Evolutionary conservation across 2,888 invertebrate species (phyloP).

Genomic region (Rhynchonema sp.): DNA sequence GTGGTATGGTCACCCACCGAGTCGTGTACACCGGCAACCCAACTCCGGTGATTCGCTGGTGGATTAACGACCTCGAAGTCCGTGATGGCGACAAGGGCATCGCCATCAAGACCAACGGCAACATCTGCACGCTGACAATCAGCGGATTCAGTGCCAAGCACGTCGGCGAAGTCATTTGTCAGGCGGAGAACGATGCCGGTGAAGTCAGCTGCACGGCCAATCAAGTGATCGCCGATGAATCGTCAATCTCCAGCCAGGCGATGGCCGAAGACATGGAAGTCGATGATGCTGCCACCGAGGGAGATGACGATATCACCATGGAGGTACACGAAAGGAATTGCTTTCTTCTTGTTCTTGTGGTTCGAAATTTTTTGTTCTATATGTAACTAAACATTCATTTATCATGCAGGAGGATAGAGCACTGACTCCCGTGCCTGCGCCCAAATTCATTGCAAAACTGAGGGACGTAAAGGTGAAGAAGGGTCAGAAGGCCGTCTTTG

Average conservation of each 20-base stretch:
- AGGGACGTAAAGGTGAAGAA: constrained; percentile 18
- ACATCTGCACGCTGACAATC: constrained; percentile 55
- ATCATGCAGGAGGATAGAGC: constrained; percentile 19
- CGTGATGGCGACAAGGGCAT: constrained; percentile 45
- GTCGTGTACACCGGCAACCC: constrained; percentile 15
- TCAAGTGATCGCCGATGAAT: background rate
- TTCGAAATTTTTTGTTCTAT: background rate
- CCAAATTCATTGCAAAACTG: constrained; percentile 27
- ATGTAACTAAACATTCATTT: background rate
- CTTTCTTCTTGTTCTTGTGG: background rate
- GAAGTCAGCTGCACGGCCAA: constrained; percentile 13
- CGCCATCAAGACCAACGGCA: constrained; percentile 49
- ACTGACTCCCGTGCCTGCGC: constrained; percentile 26
- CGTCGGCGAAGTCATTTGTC: constrained; percentile 23
- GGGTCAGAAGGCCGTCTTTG: constrained; percentile 26
- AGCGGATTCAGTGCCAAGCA: constrained; percentile 31
- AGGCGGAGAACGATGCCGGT: constrained; percentile 29
- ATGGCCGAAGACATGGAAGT: constrained; percentile 17
- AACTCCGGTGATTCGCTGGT: constrained; percentile 33
- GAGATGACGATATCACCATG: background rate
- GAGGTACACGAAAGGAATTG: background rate
- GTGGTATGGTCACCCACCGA: constrained; percentile 1
- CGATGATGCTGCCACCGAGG: constrained; percentile 9
- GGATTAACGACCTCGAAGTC: constrained; percentile 50
- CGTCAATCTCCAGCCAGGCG: constrained; percentile 13